Evolutionary conservation across 2,888 invertebrate species (phyloP).

Genomic region (Oligia fasciuncula): DNA sequence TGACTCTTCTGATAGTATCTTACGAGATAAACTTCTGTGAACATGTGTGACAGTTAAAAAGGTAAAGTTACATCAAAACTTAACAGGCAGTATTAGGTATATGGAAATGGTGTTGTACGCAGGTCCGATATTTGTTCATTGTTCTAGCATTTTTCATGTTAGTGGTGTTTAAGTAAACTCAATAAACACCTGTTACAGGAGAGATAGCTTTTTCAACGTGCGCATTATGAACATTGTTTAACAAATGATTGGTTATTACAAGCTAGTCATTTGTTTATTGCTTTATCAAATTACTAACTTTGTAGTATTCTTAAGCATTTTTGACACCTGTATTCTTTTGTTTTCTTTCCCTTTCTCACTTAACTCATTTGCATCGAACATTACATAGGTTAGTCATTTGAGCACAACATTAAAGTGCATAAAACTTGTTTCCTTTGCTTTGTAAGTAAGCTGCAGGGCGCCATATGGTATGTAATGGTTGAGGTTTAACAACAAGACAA

Average conservation of each 20-base stretch:
- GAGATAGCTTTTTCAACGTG: too few relatives aligned
- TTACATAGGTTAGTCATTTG: not conserved
- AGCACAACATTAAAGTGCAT: not conserved
- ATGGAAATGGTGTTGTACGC: too few relatives aligned
- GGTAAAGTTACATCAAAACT: not conserved
- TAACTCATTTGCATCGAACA: not conserved
- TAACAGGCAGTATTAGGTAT: too few relatives aligned
- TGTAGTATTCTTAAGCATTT: not conserved
- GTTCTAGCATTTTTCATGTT: too few relatives aligned
- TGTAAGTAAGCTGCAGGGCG: not conserved
- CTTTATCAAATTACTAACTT: too few relatives aligned
- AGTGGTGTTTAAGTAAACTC: too few relatives aligned
- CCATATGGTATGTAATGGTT: constrained; percentile 3
- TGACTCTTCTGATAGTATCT: constrained; percentile 8
- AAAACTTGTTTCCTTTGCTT: constrained; percentile 2
- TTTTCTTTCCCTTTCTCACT: not conserved
- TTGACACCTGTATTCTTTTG: not conserved
- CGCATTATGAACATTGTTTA: too few relatives aligned
- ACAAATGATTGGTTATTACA: too few relatives aligned
- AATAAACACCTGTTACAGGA: too few relatives aligned
- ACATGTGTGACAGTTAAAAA: not conserved
- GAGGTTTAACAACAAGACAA: not conserved
- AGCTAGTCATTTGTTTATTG: too few relatives aligned
- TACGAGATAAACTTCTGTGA: not conserved
- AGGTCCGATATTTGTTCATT: too few relatives aligned